phyloP scores from a whole-genome alignment of 2,888 invertebrate genomes.

The Elysia crispata region DNA sequence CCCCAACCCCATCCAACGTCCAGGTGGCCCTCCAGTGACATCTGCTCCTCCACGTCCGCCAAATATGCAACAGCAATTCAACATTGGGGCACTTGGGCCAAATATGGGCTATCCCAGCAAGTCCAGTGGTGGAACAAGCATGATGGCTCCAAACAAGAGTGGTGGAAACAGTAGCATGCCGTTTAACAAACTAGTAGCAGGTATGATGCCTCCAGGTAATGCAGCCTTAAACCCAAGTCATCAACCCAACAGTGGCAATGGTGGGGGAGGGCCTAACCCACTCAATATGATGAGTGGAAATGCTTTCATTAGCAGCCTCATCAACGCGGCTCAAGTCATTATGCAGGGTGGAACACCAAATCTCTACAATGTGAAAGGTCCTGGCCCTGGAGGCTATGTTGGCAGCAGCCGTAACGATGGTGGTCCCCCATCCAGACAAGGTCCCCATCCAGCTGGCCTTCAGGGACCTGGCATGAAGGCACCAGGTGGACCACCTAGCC shows the following conservation, averaged over 20 bases:
- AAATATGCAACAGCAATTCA: constrained; percentile 16
- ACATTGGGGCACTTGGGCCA: no score
- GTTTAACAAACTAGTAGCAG: background rate
- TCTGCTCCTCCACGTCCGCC: constrained; percentile 24
- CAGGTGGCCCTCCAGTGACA: constrained; percentile 50
- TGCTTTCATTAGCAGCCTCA: constrained; percentile 30
- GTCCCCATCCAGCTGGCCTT: background rate
- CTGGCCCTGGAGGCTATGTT: constrained; percentile 6
- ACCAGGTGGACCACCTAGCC: background rate
- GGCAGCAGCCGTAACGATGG: constrained; percentile 11
- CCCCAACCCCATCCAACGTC: constrained; percentile 70
- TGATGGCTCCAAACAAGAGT: constrained; percentile 17
- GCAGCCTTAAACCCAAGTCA: background rate
- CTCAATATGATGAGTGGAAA: constrained; percentile 31
- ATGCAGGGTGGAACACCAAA: constrained; percentile 32
- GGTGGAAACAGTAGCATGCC: constrained; percentile 16
- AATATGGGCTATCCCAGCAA: background rate
- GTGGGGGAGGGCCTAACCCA: constrained; percentile 12
- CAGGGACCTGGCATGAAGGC: constrained; percentile 15
- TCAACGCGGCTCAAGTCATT: constrained; percentile 37
- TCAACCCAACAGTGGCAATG: constrained; percentile 10
- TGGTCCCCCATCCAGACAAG: constrained; percentile 16
- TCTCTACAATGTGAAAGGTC: constrained; percentile 39
- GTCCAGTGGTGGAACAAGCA: no score
- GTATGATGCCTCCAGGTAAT: background rate